phyloP scores from a whole-genome alignment of 37 sponge, comb jelly and placozoan genomes.

The Lycopodina hypogea region DNA sequence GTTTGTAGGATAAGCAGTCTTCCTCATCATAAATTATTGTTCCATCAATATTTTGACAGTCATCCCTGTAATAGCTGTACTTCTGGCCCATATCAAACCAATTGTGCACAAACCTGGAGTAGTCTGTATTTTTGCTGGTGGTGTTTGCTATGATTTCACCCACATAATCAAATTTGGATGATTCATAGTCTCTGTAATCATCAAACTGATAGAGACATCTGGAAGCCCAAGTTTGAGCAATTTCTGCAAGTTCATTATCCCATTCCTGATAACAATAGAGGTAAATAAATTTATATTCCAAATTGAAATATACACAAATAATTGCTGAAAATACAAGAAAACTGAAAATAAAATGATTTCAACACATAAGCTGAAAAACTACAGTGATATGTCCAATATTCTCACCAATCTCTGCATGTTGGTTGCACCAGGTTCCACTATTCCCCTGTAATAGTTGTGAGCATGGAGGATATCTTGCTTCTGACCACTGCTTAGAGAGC shows the following conservation, averaged over 20 bases:
- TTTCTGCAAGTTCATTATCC: constrained; percentile 37
- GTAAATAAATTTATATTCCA: not conserved
- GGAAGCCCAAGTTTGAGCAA: constrained; percentile 34
- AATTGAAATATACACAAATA: not conserved
- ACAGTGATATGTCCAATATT: not conserved
- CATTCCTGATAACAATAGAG: constrained; percentile 30
- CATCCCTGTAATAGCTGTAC: too few species aligned
- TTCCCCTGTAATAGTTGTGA: constrained; percentile 45
- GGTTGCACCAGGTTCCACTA: constrained; percentile 50
- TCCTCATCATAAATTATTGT: not conserved
- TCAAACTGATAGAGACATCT: constrained; percentile 28
- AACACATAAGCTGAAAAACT: not conserved
- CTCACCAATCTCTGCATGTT: constrained; percentile 61
- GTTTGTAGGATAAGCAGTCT: not conserved
- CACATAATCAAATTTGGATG: constrained; percentile 20
- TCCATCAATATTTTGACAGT: too few species aligned
- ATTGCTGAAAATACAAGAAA: not conserved
- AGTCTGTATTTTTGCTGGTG: not conserved
- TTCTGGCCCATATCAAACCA: not conserved
- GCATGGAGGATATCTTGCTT: constrained; percentile 25
- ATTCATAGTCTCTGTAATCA: not conserved
- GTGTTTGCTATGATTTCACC: constrained; percentile 25
- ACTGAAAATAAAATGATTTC: not conserved
- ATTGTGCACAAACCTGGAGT: not conserved
- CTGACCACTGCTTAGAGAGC: constrained; percentile 2